Evolutionary conservation across 2,888 invertebrate species (phyloP).

Genomic region (Mycogona germanica): DNA sequence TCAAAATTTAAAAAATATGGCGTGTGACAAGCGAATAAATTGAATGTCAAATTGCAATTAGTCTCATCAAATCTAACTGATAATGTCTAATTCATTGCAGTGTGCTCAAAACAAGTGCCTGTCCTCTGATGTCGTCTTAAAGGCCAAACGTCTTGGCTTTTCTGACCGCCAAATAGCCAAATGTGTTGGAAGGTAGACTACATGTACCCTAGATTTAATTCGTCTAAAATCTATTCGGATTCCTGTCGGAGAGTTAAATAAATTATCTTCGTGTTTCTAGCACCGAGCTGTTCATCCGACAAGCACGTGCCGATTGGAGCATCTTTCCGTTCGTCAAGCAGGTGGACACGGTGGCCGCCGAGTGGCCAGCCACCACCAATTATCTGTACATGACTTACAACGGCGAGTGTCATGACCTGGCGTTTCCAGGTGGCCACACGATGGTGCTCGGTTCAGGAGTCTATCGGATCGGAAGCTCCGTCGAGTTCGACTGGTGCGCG

Average conservation of each 20-base stretch:
- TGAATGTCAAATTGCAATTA: too few relatives aligned
- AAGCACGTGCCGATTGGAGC: conserved; percentile 31
- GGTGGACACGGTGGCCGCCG: conserved; percentile 98
- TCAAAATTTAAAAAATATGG: too few relatives aligned
- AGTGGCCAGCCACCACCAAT: conserved; percentile 98
- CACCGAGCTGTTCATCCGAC: conserved; percentile 31
- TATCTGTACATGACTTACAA: conserved; percentile 98
- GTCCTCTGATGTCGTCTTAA: conserved; percentile 49
- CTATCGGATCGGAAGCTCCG: conserved; percentile 95
- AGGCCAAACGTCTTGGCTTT: conserved; percentile 89
- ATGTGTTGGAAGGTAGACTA: conserved; percentile 52
- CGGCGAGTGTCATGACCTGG: conserved; percentile 64
- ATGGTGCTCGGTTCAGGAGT: conserved; percentile 95
- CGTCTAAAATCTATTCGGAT: not conserved
- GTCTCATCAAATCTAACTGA: too few relatives aligned
- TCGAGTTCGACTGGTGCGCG: conserved; percentile 99
- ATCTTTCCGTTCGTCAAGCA: conserved; percentile 85
- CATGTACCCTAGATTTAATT: conserved; percentile 16
- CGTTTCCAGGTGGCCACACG: conserved; percentile 51
- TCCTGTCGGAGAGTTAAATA: not conserved
- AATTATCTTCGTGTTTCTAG: conserved; percentile 30
- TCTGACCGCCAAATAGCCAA: conserved; percentile 92
- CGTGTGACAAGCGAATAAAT: too few relatives aligned
- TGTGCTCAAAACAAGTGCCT: conserved; percentile 45
- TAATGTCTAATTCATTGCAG: not conserved